Evolutionary conservation across 2,113 vertebrate genomes (phyloP), one percentile per base, ranked within the genome.

Genomic region (Mola mola): DNA sequence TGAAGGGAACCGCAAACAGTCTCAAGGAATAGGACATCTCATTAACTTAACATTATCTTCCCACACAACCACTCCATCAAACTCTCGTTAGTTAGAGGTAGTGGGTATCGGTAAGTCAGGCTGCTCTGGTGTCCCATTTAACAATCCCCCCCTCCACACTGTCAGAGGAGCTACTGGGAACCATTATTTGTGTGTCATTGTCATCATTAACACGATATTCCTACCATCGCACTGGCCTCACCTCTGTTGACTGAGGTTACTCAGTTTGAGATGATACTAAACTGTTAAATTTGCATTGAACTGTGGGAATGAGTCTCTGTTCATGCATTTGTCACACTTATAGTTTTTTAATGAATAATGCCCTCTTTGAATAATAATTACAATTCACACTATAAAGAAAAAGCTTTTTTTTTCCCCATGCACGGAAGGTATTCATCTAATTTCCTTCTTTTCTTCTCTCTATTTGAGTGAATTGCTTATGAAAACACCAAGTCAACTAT

Each of bases 41-140:
- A 82, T 89, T 89, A 89, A 75, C 81, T 79, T 72, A 66, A 66
- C 69, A 71, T 81, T 81, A 87, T 86, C 82, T 81, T 64, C 68
- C 76, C 66, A 59, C 79, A 71, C 38, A 62, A 66, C 64, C 72
- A 69, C 85, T 84, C 81, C 71, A 81, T 86, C 88, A 86, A 79
- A 75, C 69, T 71, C 81, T 81, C 83, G 74, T 87, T 85, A 84
- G 16, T 8, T 34, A 49, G 60, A 29, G 2, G 46, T 36, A 10
- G 60, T 68, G 75, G 71, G 73, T 72, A 67, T 8, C 31, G 51
- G 78, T 51, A 72, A 78, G 72, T 59, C 64, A 28, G 74, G 15
- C 77, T 60, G 66, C 66, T 64, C 52, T 28, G 47, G 62, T 56
- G 67, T 76, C 63, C 83, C 79, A 70, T 72, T 87, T 85, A 78